Percentiles rank a stretch among this genome's conserved stretches.
These are phyloP conservation scores for Embiotoca jacksoni DNA, from an alignment of 2,113 vertebrate genomes.

Conservation along the genomic window DNA sequence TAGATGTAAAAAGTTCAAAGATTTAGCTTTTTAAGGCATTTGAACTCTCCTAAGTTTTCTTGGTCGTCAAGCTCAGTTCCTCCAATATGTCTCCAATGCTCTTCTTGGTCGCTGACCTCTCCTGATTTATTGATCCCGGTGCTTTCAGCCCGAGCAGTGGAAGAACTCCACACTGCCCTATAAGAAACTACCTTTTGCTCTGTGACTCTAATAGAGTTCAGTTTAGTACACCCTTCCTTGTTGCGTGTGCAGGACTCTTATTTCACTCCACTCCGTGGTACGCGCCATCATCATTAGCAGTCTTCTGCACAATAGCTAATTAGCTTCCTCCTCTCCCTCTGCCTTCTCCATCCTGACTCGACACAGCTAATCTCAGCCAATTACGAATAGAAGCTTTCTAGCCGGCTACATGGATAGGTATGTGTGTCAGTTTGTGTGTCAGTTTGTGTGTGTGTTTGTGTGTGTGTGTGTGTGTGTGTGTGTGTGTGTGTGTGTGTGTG, in stretches of 20 bases:
- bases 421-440: conserved; percentile 29
- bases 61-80: background rate
- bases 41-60: conserved; percentile 10
- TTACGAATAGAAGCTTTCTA: conserved; percentile 71
- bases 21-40: background rate
- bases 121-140: conserved; percentile 55
- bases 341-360: conserved; percentile 68
- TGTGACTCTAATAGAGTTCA: conserved; percentile 39
- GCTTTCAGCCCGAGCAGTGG: conserved; percentile 27
- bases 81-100: background rate
- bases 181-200: conserved; percentile 31
- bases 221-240: conserved; percentile 40
- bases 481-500: conserved; percentile 24
- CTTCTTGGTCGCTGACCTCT: conserved; percentile 40
- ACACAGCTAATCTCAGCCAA: conserved; percentile 78
- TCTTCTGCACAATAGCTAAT: conserved; percentile 79
- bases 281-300: conserved; percentile 70
- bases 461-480: conserved; percentile 34
- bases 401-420: conserved; percentile 39
- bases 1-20: background rate
- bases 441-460: conserved; percentile 4
- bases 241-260: conserved; percentile 47
- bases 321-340: conserved; percentile 80
- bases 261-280: conserved; percentile 45
- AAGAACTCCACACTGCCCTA: background rate